Conservation (phyloP, 2,797 vertebrate species). For the Coranthus polyacanthus region DNA sequence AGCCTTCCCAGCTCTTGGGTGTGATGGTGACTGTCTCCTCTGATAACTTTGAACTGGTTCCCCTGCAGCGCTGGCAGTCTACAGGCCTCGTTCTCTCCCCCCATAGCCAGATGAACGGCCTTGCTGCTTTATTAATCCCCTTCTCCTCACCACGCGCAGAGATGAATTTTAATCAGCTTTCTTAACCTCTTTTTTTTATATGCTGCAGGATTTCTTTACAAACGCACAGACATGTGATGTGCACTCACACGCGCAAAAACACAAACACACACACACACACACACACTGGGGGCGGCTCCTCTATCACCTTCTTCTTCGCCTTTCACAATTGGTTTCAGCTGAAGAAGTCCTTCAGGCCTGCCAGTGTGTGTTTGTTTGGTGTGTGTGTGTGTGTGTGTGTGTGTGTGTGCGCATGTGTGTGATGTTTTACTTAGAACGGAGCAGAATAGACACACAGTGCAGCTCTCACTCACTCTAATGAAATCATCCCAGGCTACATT, state of each 20-base stretch:
- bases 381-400: constrained; percentile 18
- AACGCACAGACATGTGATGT: constrained; percentile 65
- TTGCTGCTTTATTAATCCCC: constrained; percentile 84
- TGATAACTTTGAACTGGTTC: constrained; percentile 81
- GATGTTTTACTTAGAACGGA: constrained; percentile 66
- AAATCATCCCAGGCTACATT: constrained; percentile 81
- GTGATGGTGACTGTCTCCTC: constrained; percentile 78
- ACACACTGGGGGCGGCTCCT: constrained; percentile 64
- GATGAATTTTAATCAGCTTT: constrained; percentile 86
- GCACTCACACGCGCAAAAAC: constrained; percentile 35
- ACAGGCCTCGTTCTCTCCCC: constrained; percentile 25
- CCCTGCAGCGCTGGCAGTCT: constrained; percentile 71
- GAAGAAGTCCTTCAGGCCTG: constrained; percentile 80
- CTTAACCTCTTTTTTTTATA: constrained; percentile 74
- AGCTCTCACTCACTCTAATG: constrained; percentile 77
- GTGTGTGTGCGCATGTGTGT: constrained; percentile 41
- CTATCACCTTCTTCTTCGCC: constrained; percentile 71
- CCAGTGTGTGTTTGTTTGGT: constrained; percentile 48
- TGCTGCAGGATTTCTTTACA: constrained; percentile 79
- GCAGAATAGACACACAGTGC: constrained; percentile 60
- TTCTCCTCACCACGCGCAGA: constrained; percentile 81
- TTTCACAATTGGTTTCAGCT: constrained; percentile 84
- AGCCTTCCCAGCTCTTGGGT: constrained; percentile 64
- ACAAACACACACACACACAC: constrained; percentile 34
- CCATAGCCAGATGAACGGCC: constrained; percentile 74